A percentile compares a stretch with the other conserved stretches of the same genome.
Conservation (phyloP, 1,140 invertebrate species). For the Hyles vespertilio region DNA sequence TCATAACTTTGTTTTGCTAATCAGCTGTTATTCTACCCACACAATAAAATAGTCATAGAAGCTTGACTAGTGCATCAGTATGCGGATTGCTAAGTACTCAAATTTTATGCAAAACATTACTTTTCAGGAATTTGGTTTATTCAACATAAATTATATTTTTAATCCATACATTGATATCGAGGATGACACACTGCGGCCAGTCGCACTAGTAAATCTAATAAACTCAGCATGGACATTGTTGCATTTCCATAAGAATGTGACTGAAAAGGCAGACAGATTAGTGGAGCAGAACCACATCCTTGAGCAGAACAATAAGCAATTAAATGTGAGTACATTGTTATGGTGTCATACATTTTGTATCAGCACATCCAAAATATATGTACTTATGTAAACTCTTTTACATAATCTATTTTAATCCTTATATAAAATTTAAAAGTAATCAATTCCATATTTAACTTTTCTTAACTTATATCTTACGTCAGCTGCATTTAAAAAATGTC, state of each 20-base stretch:
- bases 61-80: too few species aligned
- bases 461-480: too few species aligned
- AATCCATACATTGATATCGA: constrained; percentile 57
- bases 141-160: constrained; percentile 57
- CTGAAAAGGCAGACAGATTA: constrained; percentile 44
- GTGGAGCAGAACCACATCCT: constrained; percentile 52
- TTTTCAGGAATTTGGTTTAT: constrained; percentile 53
- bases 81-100: background rate
- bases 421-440: too few species aligned
- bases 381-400: too few species aligned
- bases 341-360: background rate
- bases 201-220: constrained; percentile 51
- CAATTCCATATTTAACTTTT: too few species aligned
- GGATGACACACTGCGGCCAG: constrained; percentile 34
- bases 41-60: too few species aligned
- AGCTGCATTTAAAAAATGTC: too few species aligned
- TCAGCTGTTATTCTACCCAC: too few species aligned
- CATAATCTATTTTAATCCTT: too few species aligned
- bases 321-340: constrained; percentile 33
- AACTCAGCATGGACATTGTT: constrained; percentile 56
- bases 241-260: constrained; percentile 46
- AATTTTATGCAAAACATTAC: background rate
- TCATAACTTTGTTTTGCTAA: too few species aligned
- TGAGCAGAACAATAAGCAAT: constrained; percentile 55
- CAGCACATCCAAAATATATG: background rate